Percentiles rank a stretch among this genome's conserved stretches.
These are phyloP conservation scores for Camponotus floridanus DNA, from an alignment of 1,140 invertebrate species.

Conservation along the genomic window DNA sequence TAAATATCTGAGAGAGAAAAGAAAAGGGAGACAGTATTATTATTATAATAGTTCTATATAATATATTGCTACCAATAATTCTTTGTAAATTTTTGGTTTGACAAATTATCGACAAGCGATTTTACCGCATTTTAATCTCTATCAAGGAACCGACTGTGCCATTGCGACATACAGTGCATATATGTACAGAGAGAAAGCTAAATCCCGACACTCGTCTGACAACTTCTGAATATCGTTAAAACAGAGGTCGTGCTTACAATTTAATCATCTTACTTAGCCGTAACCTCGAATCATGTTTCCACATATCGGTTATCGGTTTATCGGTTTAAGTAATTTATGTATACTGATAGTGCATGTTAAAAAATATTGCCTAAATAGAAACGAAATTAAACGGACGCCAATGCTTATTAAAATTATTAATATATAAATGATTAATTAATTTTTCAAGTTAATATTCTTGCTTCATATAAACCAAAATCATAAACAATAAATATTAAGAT, in stretches of 20 bases:
- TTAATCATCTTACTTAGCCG: conserved; percentile 44
- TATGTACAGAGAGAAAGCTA: conserved; percentile 26
- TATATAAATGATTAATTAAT: conserved; percentile 1
- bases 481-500: not conserved
- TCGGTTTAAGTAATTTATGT: conserved; percentile 29
- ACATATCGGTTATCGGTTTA: conserved; percentile 13
- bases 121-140: conserved; percentile 30
- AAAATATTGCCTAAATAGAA: not conserved
- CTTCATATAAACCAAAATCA: conserved; percentile 4
- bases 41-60: not conserved
- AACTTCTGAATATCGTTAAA: conserved; percentile 51
- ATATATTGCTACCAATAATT: conserved; percentile 3
- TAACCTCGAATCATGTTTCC: conserved; percentile 23
- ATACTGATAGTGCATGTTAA: conserved; percentile 17
- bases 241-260: conserved; percentile 7
- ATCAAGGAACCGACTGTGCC: not conserved
- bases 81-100: not conserved
- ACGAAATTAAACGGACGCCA: not conserved
- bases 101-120: not conserved
- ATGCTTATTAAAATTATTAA: not conserved
- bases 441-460: not conserved
- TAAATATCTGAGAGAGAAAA: not conserved
- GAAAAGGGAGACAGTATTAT: not conserved
- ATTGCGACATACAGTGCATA: conserved; percentile 21
- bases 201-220: conserved; percentile 41